Conservation (phyloP, 2,888 invertebrate genomes). For the Cheilosia grossa region DNA sequence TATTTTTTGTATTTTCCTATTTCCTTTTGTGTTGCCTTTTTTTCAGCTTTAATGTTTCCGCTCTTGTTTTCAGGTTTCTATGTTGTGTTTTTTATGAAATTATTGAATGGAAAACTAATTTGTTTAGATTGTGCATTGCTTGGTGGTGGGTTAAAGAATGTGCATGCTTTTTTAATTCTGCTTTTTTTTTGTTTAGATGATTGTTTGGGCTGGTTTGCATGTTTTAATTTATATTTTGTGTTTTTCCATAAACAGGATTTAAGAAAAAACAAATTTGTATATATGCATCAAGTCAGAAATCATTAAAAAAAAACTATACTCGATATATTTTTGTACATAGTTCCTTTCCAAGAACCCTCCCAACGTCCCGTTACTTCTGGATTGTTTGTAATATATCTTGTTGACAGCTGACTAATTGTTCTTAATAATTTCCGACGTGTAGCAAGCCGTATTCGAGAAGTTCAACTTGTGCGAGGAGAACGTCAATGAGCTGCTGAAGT, state of each 20-base stretch:
- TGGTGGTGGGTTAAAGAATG: conserved; percentile 2
- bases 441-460: conserved; percentile 98
- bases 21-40: conserved; percentile 59
- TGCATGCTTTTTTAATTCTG: conserved; percentile 46
- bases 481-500: conserved; percentile 91
- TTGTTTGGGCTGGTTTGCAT: conserved; percentile 44
- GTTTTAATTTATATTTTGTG: conserved; percentile 69
- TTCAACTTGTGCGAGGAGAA: conserved; percentile 96
- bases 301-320: conserved; percentile 50
- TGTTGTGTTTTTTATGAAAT: conserved; percentile 32
- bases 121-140: background rate
- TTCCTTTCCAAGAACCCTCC: conserved; percentile 7
- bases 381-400: conserved; percentile 7
- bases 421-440: conserved; percentile 75
- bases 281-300: conserved; percentile 55
- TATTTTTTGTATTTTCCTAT: conserved; percentile 22
- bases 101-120: conserved; percentile 16
- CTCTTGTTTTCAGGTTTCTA: conserved; percentile 71
- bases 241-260: conserved; percentile 43
- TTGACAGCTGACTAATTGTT: conserved; percentile 12
- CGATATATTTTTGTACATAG: conserved; percentile 52
- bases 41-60: conserved; percentile 66
- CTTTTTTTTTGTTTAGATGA: background rate
- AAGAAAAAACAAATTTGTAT: conserved; percentile 18
- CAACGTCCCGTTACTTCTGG: conserved; percentile 6